phyloP scores from a whole-genome alignment of 2,888 invertebrate genomes.

The Graphium colonna region DNA sequence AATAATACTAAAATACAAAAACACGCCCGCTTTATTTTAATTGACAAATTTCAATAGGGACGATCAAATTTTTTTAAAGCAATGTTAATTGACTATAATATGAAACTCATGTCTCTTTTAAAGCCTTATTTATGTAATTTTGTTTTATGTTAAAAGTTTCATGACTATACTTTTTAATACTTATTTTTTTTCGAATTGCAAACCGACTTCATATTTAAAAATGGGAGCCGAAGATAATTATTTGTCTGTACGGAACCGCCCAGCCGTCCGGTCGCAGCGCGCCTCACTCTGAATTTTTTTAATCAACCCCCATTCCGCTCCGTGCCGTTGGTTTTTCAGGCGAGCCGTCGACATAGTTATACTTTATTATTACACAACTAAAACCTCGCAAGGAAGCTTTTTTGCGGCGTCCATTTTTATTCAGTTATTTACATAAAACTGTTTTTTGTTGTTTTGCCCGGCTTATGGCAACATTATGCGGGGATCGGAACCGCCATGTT shows the following conservation, averaged over 20 bases:
- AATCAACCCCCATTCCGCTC: slow-evolving; percentile 39
- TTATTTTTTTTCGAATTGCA: too few species aligned
- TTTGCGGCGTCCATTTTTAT: slow-evolving; percentile 52
- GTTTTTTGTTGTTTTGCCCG: slow-evolving; percentile 34
- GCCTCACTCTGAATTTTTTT: slow-evolving; percentile 33
- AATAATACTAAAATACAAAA: too few species aligned
- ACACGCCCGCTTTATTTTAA: too few species aligned
- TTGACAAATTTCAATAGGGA: too few species aligned
- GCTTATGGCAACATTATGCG: slow-evolving; percentile 12
- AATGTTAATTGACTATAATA: too few species aligned
- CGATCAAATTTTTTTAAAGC: too few species aligned
- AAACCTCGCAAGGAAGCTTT: slow-evolving; percentile 40
- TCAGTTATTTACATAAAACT: slow-evolving; percentile 52
- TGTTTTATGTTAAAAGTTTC: too few species aligned
- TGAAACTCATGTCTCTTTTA: too few species aligned
- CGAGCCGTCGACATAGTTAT: slow-evolving; percentile 32
- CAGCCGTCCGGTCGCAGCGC: slow-evolving; percentile 2
- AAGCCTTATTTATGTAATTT: too few species aligned
- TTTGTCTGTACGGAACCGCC: slow-evolving; percentile 19
- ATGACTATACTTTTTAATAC: too few species aligned
- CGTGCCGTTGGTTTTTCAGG: slow-evolving; percentile 35
- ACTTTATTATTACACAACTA: slow-evolving; percentile 35
- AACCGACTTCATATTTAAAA: too few species aligned
- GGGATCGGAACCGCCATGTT: slow-evolving; percentile 12
- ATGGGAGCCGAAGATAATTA: slow-evolving; percentile 1